phyloP scores from a whole-genome alignment of 2,113 vertebrate species.

The Cyprinus carpio region DNA sequence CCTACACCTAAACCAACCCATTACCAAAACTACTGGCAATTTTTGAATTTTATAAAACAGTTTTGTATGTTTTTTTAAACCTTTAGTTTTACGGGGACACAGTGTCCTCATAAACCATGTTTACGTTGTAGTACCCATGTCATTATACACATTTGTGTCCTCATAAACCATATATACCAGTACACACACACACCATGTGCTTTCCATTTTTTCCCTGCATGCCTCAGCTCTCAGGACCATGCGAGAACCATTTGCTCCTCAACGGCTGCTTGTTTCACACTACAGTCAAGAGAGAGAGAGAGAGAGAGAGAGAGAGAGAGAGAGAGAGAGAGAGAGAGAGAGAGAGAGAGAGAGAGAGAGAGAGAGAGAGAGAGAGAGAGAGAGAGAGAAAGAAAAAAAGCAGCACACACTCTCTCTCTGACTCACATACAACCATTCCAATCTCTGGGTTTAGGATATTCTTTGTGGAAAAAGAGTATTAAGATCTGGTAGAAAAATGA shows the following conservation, averaged over 20 bases:
- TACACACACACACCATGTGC: constrained; percentile 43
- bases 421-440: constrained; percentile 5
- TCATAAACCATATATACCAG: too few relatives aligned
- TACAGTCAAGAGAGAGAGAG: background rate
- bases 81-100: too few relatives aligned
- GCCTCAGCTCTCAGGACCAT: constrained; percentile 39
- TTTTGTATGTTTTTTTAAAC: too few relatives aligned
- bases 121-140: too few relatives aligned
- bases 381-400: background rate
- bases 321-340: background rate
- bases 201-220: constrained; percentile 42
- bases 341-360: too few relatives aligned
- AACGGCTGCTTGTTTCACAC: constrained; percentile 49
- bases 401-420: constrained; percentile 8
- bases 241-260: constrained; percentile 50
- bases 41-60: too few relatives aligned
- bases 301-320: background rate
- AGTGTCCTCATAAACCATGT: too few relatives aligned
- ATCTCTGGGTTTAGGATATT: background rate
- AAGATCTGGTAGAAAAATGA: background rate
- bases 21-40: too few relatives aligned
- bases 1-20: too few relatives aligned
- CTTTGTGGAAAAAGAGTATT: background rate
- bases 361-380: background rate
- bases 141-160: too few relatives aligned